Evolutionary conservation across 2,888 invertebrate genomes (phyloP).

Genomic region (Mimas tiliae): DNA sequence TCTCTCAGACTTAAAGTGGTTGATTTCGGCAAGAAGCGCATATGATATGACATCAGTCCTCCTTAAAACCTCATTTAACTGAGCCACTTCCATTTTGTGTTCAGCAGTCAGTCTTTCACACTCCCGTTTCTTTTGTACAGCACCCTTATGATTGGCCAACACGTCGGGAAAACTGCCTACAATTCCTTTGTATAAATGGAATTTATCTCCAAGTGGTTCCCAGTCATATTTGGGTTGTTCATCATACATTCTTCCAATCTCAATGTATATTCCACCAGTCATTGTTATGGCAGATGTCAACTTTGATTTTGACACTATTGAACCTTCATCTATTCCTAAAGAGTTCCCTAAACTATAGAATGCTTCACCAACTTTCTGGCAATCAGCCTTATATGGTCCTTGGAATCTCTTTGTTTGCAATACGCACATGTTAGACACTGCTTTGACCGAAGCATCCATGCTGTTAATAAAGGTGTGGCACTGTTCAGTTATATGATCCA

Average conservation of each 20-base stretch:
- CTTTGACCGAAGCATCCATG: constrained; percentile 95
- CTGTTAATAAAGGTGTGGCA: constrained; percentile 92
- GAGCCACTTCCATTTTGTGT: constrained; percentile 92
- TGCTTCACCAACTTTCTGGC: constrained; percentile 94
- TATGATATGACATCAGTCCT: constrained; percentile 97
- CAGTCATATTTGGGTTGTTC: constrained; percentile 96
- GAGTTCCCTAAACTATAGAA: constrained; percentile 94
- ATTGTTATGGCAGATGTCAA: constrained; percentile 92
- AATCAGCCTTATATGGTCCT: constrained; percentile 94
- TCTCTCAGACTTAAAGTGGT: constrained; percentile 95
- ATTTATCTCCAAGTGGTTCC: constrained; percentile 95
- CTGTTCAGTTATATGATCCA: constrained; percentile 93
- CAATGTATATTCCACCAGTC: constrained; percentile 95
- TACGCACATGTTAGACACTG: constrained; percentile 90
- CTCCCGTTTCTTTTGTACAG: constrained; percentile 94
- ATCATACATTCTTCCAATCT: constrained; percentile 94
- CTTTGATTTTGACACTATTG: constrained; percentile 86
- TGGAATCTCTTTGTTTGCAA: constrained; percentile 95
- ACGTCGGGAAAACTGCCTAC: constrained; percentile 96
- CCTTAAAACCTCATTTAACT: constrained; percentile 91
- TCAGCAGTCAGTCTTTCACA: constrained; percentile 92
- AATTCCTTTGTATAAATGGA: constrained; percentile 97
- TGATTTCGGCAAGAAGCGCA: constrained; percentile 96
- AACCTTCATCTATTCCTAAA: constrained; percentile 90
- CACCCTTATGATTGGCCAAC: constrained; percentile 94